Conservation (phyloP, 2,797 vertebrate species). For the Rhinoraja longicauda region DNA sequence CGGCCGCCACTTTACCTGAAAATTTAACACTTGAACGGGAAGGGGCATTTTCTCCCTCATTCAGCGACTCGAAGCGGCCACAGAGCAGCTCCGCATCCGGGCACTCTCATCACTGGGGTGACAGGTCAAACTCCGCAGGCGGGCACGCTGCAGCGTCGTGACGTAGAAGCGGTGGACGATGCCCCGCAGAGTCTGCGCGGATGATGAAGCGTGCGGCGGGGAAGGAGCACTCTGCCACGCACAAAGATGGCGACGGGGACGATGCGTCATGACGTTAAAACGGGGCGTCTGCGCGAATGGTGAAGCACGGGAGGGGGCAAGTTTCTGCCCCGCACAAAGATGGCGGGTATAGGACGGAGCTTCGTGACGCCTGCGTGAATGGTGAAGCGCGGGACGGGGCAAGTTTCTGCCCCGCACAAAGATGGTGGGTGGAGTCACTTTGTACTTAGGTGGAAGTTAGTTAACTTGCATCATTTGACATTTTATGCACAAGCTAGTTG, state of each 20-base stretch:
- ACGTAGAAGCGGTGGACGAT: background rate
- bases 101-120: slow-evolving; percentile 36
- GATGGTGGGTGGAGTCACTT: background rate
- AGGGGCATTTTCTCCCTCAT: slow-evolving; percentile 68
- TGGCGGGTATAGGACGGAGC: background rate
- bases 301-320: no score
- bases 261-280: background rate
- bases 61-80: slow-evolving; percentile 45
- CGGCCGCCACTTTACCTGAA: slow-evolving; percentile 67
- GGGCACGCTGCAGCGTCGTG: background rate
- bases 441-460: background rate
- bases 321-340: background rate
- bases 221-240: background rate
- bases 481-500: background rate
- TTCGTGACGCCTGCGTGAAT: background rate
- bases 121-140: background rate
- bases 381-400: background rate
- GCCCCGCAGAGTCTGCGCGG: no score
- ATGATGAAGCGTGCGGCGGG: no score
- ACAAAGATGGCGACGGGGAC: background rate
- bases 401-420: background rate
- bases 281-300: background rate
- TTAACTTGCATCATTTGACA: background rate
- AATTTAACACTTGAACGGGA: slow-evolving; percentile 84
- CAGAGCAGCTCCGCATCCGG: slow-evolving; percentile 56